phyloP scores from a whole-genome alignment of 2,113 vertebrate species.

The Laticauda colubrina region DNA sequence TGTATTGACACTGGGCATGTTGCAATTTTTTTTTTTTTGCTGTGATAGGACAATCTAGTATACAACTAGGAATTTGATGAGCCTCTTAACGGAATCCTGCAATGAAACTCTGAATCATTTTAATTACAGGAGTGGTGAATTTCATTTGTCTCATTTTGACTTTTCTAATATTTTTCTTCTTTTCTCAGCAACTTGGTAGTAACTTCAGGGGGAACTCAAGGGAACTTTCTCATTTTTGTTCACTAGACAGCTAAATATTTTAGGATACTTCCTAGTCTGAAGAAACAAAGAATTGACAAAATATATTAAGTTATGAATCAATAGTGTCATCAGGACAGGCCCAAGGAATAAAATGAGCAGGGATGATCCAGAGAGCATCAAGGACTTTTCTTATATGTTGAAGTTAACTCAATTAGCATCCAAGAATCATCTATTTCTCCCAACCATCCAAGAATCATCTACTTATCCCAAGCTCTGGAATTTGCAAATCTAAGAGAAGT shows the following conservation, averaged over 20 bases:
- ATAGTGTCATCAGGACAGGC: background rate
- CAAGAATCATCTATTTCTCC: background rate
- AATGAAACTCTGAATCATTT: conserved; percentile 61
- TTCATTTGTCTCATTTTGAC: conserved; percentile 30
- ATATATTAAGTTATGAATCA: background rate
- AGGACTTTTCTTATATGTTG: background rate
- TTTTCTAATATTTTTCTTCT: background rate
- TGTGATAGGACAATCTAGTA: conserved; percentile 50
- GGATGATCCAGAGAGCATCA: background rate
- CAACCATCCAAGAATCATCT: background rate
- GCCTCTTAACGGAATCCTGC: conserved; percentile 54
- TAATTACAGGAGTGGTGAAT: conserved; percentile 49
- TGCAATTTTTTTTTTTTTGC: conserved; percentile 41
- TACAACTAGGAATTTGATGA: conserved; percentile 49
- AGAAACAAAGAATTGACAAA: background rate
- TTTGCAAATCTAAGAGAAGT: background rate
- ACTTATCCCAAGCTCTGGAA: background rate
- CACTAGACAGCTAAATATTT: background rate
- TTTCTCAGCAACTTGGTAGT: conserved; percentile 62
- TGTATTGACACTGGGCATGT: conserved; percentile 43
- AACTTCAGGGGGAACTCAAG: conserved; percentile 49
- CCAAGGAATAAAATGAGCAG: background rate
- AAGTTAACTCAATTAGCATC: background rate
- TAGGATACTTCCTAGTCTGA: background rate
- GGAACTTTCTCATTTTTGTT: conserved; percentile 44